A percentile compares a stretch with the other conserved stretches of the same genome.
These are phyloP conservation scores for Caenorhabditis panamensis DNA, from an alignment of 2,888 invertebrate species.

Conservation along the genomic window DNA sequence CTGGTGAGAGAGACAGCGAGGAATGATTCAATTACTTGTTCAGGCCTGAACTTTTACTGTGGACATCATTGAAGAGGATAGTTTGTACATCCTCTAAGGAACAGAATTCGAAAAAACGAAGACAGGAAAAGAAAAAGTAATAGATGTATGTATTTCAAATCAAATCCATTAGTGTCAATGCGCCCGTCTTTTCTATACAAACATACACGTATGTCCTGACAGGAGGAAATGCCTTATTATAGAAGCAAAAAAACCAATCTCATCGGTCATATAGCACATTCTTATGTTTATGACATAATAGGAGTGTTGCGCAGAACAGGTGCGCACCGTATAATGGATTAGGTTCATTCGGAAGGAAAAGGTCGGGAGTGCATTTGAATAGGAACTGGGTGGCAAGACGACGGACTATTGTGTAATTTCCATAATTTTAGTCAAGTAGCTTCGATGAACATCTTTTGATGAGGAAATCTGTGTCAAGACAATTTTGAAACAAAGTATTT, in stretches of 20 bases:
- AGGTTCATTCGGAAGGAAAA: conserved; percentile 27
- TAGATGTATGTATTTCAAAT: not conserved
- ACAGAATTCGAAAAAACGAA: no score
- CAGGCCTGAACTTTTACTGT: not conserved
- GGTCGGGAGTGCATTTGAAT: conserved; percentile 23
- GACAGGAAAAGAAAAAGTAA: no score
- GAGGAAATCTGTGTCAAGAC: no score
- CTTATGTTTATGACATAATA: conserved; percentile 54
- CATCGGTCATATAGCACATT: conserved; percentile 22
- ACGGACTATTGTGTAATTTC: not conserved
- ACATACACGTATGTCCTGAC: not conserved
- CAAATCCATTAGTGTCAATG: conserved; percentile 14
- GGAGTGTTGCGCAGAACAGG: conserved; percentile 45
- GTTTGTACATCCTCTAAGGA: no score
- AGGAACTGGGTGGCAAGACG: no score
- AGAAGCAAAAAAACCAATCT: not conserved
- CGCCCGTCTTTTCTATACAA: conserved; percentile 12
- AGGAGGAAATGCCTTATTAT: not conserved
- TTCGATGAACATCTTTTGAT: no score
- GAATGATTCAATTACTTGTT: conserved; percentile 46
- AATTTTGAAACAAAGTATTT: no score
- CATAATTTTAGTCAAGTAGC: no score
- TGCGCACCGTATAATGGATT: conserved; percentile 51
- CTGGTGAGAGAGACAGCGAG: not conserved
- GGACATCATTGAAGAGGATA: conserved; percentile 6